A percentile compares a stretch with the other conserved stretches of the same genome.
Conservation (phyloP, 2,888 invertebrate genomes). For the Rhyacophila evoluta region DNA sequence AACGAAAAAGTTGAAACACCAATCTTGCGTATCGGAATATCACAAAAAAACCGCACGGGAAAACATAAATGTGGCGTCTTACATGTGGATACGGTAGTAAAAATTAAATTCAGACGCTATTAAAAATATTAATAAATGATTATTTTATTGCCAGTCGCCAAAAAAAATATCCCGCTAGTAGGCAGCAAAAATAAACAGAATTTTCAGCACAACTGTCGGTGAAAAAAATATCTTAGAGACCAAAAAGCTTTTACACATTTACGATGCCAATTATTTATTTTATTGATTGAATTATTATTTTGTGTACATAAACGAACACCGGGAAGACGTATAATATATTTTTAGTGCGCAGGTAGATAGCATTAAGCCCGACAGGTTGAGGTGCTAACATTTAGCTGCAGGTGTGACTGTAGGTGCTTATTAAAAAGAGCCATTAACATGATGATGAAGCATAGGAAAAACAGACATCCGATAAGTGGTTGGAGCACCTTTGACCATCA, state of each 20-base stretch:
- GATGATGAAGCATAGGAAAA: not conserved
- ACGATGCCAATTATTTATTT: not conserved
- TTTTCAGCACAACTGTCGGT: not conserved
- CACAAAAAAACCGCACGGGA: too few relatives aligned
- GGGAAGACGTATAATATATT: slow-evolving; percentile 9
- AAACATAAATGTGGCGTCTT: too few relatives aligned
- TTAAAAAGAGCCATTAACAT: not conserved
- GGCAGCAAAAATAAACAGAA: not conserved
- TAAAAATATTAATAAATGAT: too few relatives aligned
- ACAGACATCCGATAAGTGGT: not conserved
- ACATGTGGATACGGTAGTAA: too few relatives aligned
- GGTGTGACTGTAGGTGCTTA: not conserved
- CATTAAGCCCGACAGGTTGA: not conserved
- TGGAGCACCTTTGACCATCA: too few relatives aligned
- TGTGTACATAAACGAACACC: slow-evolving; percentile 10
- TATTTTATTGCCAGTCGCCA: too few relatives aligned
- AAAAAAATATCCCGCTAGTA: not conserved
- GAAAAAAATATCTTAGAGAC: not conserved
- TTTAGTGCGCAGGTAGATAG: slow-evolving; percentile 2
- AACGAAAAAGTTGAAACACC: too few relatives aligned
- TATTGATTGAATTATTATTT: slow-evolving; percentile 12
- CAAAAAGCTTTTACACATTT: not conserved
- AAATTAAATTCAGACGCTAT: too few relatives aligned
- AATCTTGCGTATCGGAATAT: too few relatives aligned
- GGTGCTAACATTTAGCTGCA: slow-evolving; percentile 13